Conservation (phyloP, 2,797 vertebrate genomes). For the Scolopax bukidnonensis region DNA sequence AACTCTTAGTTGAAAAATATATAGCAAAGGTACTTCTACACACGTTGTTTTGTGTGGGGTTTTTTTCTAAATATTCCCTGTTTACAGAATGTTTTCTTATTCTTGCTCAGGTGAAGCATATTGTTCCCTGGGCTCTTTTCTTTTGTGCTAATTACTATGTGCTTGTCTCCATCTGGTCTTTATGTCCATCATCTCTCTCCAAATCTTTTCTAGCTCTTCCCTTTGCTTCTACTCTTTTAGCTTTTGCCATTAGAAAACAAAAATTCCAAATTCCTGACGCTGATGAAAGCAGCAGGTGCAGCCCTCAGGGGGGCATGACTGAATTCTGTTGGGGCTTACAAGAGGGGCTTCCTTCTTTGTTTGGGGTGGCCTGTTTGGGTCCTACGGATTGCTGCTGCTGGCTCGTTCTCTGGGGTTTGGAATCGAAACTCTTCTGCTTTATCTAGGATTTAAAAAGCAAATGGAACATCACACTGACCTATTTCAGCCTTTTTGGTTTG, state of each 20-base stretch:
- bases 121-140: not conserved
- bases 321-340: slow-evolving; percentile 7
- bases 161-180: not conserved
- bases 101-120: rapidly evolving
- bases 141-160: rapidly evolving
- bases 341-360: not conserved
- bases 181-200: not conserved
- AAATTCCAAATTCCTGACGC: not conserved
- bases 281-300: not conserved
- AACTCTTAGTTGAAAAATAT: not conserved
- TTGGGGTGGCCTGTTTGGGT: not conserved
- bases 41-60: rapidly evolving
- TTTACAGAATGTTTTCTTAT: not conserved
- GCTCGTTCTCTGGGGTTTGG: not conserved
- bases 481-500: slow-evolving; percentile 51
- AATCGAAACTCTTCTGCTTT: not conserved
- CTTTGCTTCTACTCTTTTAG: not conserved
- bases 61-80: not conserved
- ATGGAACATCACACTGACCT: slow-evolving; percentile 49
- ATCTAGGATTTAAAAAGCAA: slow-evolving; percentile 57
- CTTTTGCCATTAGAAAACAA: not conserved
- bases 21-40: not conserved
- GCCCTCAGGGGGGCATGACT: not conserved
- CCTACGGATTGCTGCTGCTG: not conserved
- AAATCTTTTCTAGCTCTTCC: not conserved